phyloP scores from a whole-genome alignment of 2,888 invertebrate genomes.

The Cylindroiulus punctatus region DNA sequence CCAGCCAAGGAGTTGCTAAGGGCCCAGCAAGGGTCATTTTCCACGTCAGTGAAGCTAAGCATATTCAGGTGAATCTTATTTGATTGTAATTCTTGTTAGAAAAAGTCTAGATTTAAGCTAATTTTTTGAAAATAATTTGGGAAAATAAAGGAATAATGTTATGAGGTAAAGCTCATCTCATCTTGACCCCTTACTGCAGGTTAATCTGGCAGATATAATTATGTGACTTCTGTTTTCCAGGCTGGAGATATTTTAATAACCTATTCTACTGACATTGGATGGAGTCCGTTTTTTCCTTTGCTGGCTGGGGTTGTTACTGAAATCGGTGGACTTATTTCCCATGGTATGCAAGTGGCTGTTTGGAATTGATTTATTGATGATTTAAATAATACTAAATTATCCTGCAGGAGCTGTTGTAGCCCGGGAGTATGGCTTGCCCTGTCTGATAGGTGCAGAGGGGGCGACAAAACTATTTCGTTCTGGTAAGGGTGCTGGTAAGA shows the following conservation, averaged over 20 bases:
- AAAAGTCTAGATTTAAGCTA: no score
- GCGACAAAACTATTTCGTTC: constrained; percentile 75
- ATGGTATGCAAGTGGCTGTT: constrained; percentile 70
- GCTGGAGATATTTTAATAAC: constrained; percentile 81
- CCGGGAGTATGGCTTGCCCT: constrained; percentile 83
- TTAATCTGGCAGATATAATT: no score
- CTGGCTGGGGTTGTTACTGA: constrained; percentile 82
- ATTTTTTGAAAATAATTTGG: no score
- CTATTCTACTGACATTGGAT: constrained; percentile 81
- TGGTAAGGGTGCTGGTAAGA: constrained; percentile 66
- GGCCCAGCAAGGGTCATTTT: constrained; percentile 79
- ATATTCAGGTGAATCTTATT: constrained; percentile 63
- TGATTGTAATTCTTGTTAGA: no score
- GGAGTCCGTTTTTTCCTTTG: constrained; percentile 86
- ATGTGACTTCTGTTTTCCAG: constrained; percentile 61
- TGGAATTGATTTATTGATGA: background rate
- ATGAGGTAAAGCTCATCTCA: no score
- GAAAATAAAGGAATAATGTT: no score
- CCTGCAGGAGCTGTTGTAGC: constrained; percentile 81
- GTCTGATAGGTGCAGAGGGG: constrained; percentile 77
- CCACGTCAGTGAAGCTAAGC: constrained; percentile 73
- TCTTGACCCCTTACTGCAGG: no score
- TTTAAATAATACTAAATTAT: background rate
- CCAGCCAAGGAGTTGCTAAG: constrained; percentile 75
- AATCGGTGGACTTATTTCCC: constrained; percentile 83